These are phyloP conservation scores for Arctopsyche grandis DNA, from an alignment of 1,140 invertebrate genomes.

Conservation along the genomic window DNA sequence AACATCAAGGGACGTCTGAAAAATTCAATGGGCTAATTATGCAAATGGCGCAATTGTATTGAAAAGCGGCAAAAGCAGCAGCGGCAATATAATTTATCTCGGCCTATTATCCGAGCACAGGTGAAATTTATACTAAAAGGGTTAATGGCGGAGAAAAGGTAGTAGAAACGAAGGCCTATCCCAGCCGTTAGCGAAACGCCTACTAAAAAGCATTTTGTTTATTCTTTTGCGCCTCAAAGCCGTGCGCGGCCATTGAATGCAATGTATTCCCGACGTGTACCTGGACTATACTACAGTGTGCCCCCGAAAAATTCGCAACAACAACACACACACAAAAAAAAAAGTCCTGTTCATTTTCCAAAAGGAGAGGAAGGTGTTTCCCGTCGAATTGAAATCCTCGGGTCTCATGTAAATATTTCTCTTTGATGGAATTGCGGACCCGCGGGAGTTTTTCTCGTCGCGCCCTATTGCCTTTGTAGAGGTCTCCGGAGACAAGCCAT, in stretches of 20 bases:
- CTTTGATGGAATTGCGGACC: slow-evolving; percentile 38
- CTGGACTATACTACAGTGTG: not conserved
- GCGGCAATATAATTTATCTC: slow-evolving; percentile 27
- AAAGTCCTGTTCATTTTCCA: slow-evolving; percentile 14
- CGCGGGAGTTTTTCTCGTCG: slow-evolving; percentile 34
- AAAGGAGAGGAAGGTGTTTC: not conserved
- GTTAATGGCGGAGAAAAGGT: slow-evolving; percentile 25
- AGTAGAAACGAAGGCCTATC: no score
- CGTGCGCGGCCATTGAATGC: slow-evolving; percentile 21
- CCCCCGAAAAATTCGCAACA: slow-evolving; percentile 6
- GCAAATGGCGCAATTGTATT: slow-evolving; percentile 33
- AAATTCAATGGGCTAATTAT: slow-evolving; percentile 31
- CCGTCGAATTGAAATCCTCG: slow-evolving; percentile 20
- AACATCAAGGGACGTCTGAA: not conserved
- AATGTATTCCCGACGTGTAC: slow-evolving; percentile 33
- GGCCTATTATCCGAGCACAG: not conserved
- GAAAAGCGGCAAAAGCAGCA: slow-evolving; percentile 13
- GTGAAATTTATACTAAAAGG: slow-evolving; percentile 34
- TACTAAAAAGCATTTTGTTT: slow-evolving; percentile 41
- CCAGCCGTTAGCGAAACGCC: slow-evolving; percentile 24
- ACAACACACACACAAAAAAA: slow-evolving; percentile 7
- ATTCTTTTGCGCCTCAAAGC: slow-evolving; percentile 37
- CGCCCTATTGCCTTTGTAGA: slow-evolving; percentile 41
- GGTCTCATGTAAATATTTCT: slow-evolving; percentile 42
- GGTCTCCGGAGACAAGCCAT: slow-evolving; percentile 44